phyloP scores from a whole-genome alignment of 2,888 invertebrate species.

The Camptogramma bilineatum region DNA sequence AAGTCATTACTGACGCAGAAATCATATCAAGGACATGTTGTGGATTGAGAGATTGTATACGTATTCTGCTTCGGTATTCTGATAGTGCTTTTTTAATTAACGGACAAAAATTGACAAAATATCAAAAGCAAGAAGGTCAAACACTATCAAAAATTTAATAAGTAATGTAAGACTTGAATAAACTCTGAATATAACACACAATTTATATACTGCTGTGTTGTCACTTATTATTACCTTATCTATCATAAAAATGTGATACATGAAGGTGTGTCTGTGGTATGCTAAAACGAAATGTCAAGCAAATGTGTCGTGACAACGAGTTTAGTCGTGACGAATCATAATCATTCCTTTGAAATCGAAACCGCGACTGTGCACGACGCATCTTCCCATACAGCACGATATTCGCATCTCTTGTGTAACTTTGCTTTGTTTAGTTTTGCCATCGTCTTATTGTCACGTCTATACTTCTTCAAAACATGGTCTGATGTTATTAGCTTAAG shows the following conservation, averaged over 20 bases:
- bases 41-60: not conserved
- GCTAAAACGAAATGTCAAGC: slow-evolving; percentile 21
- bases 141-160: too few relatives aligned
- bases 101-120: not conserved
- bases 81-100: too few relatives aligned
- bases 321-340: slow-evolving; percentile 14
- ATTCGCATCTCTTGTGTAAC: slow-evolving; percentile 26
- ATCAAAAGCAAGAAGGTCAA: too few relatives aligned
- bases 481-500: not conserved
- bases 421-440: slow-evolving; percentile 3
- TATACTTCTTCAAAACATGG: slow-evolving; percentile 19
- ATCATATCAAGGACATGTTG: not conserved
- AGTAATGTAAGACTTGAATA: too few relatives aligned
- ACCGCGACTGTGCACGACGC: not conserved
- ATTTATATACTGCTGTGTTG: too few relatives aligned
- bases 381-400: slow-evolving; percentile 22
- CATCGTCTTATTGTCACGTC: slow-evolving; percentile 30
- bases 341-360: slow-evolving; percentile 21
- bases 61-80: too few relatives aligned
- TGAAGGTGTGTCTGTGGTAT: slow-evolving; percentile 8
- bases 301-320: slow-evolving; percentile 11
- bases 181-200: too few relatives aligned
- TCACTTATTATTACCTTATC: not conserved
- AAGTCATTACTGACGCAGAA: not conserved
- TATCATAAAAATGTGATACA: not conserved